phyloP scores from a whole-genome alignment of 2,113 vertebrate genomes.

The Rhinopomastus cyanomelas region DNA sequence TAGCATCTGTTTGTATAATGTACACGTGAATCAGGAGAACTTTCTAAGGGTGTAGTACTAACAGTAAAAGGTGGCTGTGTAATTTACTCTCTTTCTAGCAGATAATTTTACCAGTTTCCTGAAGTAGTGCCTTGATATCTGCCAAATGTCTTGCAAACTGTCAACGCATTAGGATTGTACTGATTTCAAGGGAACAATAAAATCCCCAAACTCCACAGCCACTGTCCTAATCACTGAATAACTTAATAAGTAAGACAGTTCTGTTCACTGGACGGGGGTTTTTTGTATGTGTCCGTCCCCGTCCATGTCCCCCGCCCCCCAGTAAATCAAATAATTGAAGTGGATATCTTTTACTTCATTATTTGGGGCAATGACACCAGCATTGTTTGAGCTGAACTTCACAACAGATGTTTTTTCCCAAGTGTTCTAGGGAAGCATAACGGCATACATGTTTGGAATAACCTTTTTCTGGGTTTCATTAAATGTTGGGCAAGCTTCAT shows the following conservation, averaged over 20 bases:
- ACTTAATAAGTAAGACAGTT: neutral
- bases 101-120: neutral
- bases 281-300: too few species aligned
- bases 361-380: neutral
- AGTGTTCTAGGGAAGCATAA: neutral
- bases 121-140: neutral
- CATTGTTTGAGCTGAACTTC: neutral
- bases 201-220: neutral
- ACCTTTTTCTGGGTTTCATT: neutral
- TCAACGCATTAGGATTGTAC: neutral
- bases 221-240: neutral
- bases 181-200: neutral
- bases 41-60: neutral
- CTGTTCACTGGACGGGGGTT: neutral
- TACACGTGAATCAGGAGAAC: neutral
- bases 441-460: neutral
- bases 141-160: neutral
- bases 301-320: too few species aligned
- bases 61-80: neutral
- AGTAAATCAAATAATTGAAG: neutral
- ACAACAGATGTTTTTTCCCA: neutral
- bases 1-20: neutral
- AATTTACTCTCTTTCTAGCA: neutral
- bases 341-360: neutral
- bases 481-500: slow-evolving; percentile 21